Evolutionary conservation across 2,888 invertebrate species (phyloP).

Genomic region (Sarcophaga caerulescens): DNA sequence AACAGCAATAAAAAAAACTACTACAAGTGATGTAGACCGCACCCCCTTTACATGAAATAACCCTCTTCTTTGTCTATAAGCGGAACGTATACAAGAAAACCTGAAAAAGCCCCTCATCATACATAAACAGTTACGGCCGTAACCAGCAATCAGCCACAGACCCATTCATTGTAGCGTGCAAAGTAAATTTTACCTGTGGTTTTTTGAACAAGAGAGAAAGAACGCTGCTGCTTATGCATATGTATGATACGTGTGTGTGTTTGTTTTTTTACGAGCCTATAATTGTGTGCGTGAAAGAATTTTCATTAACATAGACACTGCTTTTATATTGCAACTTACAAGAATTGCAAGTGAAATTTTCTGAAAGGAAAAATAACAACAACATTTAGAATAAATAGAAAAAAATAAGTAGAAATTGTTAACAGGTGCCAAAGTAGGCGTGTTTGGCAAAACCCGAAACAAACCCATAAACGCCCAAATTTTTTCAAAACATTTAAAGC

Average conservation of each 20-base stretch:
- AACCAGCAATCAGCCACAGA: constrained; percentile 36
- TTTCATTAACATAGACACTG: constrained; percentile 40
- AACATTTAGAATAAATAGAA: neutral
- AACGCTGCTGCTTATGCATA: neutral
- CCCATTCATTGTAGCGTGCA: constrained; percentile 39
- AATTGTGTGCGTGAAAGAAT: constrained; percentile 57
- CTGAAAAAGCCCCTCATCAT: constrained; percentile 26
- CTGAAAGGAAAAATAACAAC: constrained; percentile 14
- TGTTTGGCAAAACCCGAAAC: constrained; percentile 29
- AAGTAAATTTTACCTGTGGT: constrained; percentile 40
- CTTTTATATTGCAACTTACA: constrained; percentile 7
- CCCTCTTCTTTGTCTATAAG: constrained; percentile 44
- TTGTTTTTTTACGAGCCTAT: constrained; percentile 16
- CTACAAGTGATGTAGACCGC: constrained; percentile 42
- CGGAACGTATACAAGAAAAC: constrained; percentile 36
- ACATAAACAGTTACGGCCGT: constrained; percentile 42
- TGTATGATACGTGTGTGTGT: constrained; percentile 4
- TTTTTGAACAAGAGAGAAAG: constrained; percentile 1
- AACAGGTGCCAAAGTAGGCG: constrained; percentile 63
- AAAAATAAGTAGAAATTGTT: constrained; percentile 28
- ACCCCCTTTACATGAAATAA: constrained; percentile 44
- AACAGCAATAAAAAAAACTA: constrained; percentile 35
- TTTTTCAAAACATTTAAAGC: constrained; percentile 68
- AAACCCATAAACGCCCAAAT: constrained; percentile 22
- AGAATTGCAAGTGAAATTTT: constrained; percentile 33